A percentile compares a stretch with the other conserved stretches of the same genome.
phyloP scores from a whole-genome alignment of 64 coral and sea anemone genomes.

The Dendrophyllia cribrosa region DNA sequence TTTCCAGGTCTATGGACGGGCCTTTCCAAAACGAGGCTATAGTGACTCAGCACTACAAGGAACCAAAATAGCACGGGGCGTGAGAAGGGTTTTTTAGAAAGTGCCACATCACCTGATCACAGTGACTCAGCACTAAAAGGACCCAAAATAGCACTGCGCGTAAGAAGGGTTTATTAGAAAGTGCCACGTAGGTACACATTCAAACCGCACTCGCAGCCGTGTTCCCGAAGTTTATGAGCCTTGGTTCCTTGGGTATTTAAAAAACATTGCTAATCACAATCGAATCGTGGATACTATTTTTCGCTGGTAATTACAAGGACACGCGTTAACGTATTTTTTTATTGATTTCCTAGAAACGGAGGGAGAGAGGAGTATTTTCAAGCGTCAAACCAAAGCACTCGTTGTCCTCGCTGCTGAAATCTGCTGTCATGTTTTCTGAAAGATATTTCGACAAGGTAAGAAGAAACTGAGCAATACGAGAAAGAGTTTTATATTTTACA shows the following conservation, averaged over 20 bases:
- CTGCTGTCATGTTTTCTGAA: conserved; percentile 7
- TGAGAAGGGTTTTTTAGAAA: background rate
- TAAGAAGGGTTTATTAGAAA: background rate
- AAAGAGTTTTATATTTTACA: no score
- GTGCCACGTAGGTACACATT: background rate
- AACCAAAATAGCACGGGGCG: conserved; percentile 19
- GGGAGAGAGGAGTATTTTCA: background rate
- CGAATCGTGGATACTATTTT: background rate
- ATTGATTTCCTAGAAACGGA: background rate
- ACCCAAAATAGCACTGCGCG: conserved; percentile 1
- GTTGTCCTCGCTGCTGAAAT: background rate
- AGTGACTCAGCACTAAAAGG: conserved; percentile 31
- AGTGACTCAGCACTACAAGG: conserved; percentile 20
- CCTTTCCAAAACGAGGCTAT: background rate
- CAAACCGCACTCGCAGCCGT: background rate
- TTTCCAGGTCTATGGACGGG: background rate
- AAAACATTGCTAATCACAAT: no score
- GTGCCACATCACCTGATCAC: no score
- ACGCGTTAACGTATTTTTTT: background rate
- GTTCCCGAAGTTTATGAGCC: conserved; percentile 35
- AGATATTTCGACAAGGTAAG: conserved; percentile 22
- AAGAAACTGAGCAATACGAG: background rate
- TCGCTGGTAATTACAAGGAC: background rate
- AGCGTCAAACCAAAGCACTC: background rate
- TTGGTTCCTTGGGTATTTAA: background rate